Base-by-base conservation (phyloP, 2,888 invertebrate genomes). In the Cryptus viduatorius region DNA sequence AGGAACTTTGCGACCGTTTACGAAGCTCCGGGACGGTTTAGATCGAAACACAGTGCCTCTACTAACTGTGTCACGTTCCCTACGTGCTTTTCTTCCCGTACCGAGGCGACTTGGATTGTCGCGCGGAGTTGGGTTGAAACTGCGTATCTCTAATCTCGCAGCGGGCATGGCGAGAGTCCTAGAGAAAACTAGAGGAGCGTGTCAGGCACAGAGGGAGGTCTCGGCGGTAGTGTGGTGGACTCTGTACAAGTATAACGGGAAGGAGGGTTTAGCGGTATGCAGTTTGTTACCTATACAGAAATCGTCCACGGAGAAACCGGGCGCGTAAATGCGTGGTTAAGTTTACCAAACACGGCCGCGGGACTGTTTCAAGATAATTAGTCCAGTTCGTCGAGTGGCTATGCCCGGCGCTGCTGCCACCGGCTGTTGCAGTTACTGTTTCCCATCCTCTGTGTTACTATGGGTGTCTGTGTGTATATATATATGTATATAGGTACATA, bases 341-440 rank as follows among this genome's bases (percentile, higher is more conserved):
- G 72, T 84, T 83, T 61, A 77, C 77, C 83, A 80, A 84, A 84
- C 72, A 80, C 53, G 77, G 59, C 64, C 44, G 76, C 44, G 83
- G 48, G 53, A 76, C 79, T 76, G 83, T 83, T 79, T 76, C 79
- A 59, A 76, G 73, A 79, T 83, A 83, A 83, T 83, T 83, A 79
- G 83, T 79, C 73, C 75, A 69, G 78, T 76, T 71, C 73, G 75
- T 79, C 83, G 75, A 72, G 77, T 67, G 31, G 37, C 50, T 50
- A 5, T 19, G 61, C 73, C 73, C 46, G 14, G 14, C 46, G 1
- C 46, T 14, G 61, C 50, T 29, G 65, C 76, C 76, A 65, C 65
- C 65, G 48, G 44, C 44, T 44, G 44, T 19, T 44, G 12, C 44
- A 12, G 31, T 44, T 46, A 44, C 67, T 24, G 44, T 61, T 61